These are phyloP conservation scores for Cancer borealis DNA, from an alignment of 2,888 invertebrate species.

Conservation along the genomic window DNA sequence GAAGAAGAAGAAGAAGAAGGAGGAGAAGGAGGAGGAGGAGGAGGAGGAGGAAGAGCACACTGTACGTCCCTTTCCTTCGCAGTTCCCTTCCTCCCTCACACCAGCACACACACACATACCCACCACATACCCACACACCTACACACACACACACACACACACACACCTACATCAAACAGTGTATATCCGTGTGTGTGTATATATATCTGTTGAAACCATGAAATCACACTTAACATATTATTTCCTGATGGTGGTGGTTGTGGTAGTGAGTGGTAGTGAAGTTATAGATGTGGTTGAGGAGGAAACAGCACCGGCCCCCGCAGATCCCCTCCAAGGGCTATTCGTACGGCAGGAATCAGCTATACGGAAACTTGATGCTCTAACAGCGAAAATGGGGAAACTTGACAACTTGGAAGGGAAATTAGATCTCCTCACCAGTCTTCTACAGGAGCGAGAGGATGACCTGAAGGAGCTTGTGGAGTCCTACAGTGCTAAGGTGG, in stretches of 20 bases:
- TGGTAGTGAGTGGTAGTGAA: neutral
- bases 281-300: neutral
- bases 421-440: slow-evolving; percentile 5
- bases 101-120: too few species aligned
- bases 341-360: slow-evolving; percentile 64
- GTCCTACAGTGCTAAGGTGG: neutral
- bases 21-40: slow-evolving; percentile 36
- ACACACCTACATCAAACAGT: neutral
- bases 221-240: neutral
- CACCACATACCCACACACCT: neutral
- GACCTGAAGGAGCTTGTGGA: neutral
- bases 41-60: neutral
- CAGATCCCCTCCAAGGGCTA: slow-evolving; percentile 50
- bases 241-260: neutral
- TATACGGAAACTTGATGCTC: slow-evolving; percentile 57
- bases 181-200: too few species aligned
- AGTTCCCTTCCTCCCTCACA: neutral
- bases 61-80: neutral
- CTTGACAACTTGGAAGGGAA: slow-evolving; percentile 57
- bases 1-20: neutral
- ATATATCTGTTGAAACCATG: neutral
- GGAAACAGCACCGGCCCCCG: neutral
- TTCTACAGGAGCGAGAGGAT: slow-evolving; percentile 38
- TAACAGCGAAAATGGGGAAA: slow-evolving; percentile 55
- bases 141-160: slow-evolving; percentile 42